A percentile compares a stretch with the other conserved stretches of the same genome.
These are phyloP conservation scores for Leptopilina myrica DNA, from an alignment of 2,888 invertebrate species.

Conservation along the genomic window DNA sequence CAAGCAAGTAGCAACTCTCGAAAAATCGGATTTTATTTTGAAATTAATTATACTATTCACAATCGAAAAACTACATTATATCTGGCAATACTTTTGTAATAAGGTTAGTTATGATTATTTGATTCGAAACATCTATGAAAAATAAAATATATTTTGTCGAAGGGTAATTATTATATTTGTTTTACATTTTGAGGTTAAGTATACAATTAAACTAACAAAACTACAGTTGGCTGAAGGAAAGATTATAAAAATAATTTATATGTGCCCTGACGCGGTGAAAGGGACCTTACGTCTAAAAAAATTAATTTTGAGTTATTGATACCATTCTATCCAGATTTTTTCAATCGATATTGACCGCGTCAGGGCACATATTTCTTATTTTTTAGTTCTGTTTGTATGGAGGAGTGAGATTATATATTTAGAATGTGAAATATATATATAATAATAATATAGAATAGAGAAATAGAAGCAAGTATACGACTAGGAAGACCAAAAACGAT, in stretches of 20 bases:
- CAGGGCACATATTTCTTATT: no score
- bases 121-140: not conserved
- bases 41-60: not conserved
- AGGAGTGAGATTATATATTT: not conserved
- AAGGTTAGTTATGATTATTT: not conserved
- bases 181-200: not conserved
- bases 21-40: not conserved
- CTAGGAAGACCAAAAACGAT: constrained; percentile 15
- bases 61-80: not conserved
- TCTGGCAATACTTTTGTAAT: not conserved
- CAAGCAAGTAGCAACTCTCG: not conserved
- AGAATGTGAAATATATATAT: not conserved
- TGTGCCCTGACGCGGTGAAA: no score
- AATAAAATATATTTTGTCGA: not conserved
- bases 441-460: not conserved
- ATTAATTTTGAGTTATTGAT: no score
- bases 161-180: not conserved
- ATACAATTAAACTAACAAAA: constrained; percentile 2
- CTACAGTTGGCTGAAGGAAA: not conserved
- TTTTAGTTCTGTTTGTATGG: not conserved
- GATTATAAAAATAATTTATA: not conserved
- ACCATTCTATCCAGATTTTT: no score
- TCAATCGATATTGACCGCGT: no score
- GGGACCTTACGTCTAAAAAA: no score
- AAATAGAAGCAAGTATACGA: not conserved